These are phyloP conservation scores for Phania funesta DNA, from an alignment of 2,888 invertebrate genomes.

Conservation along the genomic window DNA sequence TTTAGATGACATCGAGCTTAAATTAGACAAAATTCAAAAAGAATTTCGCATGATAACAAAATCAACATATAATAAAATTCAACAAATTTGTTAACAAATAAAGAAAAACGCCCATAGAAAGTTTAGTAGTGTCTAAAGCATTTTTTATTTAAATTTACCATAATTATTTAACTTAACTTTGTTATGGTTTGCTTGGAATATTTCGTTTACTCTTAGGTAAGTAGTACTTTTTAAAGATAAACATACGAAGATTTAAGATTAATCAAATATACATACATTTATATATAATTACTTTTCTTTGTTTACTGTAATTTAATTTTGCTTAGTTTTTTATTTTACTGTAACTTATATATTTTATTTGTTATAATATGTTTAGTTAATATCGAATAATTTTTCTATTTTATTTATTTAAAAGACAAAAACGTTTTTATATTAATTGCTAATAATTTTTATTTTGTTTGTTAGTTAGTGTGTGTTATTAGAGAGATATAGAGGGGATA, in stretches of 20 bases:
- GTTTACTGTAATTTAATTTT: slow-evolving; percentile 34
- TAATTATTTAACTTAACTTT: slow-evolving; percentile 43
- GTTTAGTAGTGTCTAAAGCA: slow-evolving; percentile 60
- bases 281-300: slow-evolving; percentile 46
- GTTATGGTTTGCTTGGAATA: slow-evolving; percentile 49
- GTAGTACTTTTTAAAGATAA: slow-evolving; percentile 53
- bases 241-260: slow-evolving; percentile 51
- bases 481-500: slow-evolving; percentile 48
- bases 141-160: slow-evolving; percentile 63
- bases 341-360: slow-evolving; percentile 41
- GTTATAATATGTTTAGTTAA: slow-evolving; percentile 47
- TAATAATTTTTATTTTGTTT: slow-evolving; percentile 45
- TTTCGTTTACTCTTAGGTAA: slow-evolving; percentile 59
- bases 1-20: slow-evolving; percentile 67
- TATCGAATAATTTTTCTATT: slow-evolving; percentile 57
- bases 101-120: slow-evolving; percentile 39
- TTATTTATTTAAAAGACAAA: slow-evolving; percentile 61
- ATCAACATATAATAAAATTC: slow-evolving; percentile 14
- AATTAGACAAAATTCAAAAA: slow-evolving; percentile 68
- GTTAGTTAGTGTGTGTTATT: slow-evolving; percentile 52
- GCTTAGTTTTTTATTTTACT: slow-evolving; percentile 35
- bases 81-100: neutral
- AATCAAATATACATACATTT: slow-evolving; percentile 58
- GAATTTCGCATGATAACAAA: slow-evolving; percentile 63
- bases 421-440: slow-evolving; percentile 37